phyloP scores from a whole-genome alignment of 2,888 invertebrate genomes.

The Yponomeuta cagnagella region DNA sequence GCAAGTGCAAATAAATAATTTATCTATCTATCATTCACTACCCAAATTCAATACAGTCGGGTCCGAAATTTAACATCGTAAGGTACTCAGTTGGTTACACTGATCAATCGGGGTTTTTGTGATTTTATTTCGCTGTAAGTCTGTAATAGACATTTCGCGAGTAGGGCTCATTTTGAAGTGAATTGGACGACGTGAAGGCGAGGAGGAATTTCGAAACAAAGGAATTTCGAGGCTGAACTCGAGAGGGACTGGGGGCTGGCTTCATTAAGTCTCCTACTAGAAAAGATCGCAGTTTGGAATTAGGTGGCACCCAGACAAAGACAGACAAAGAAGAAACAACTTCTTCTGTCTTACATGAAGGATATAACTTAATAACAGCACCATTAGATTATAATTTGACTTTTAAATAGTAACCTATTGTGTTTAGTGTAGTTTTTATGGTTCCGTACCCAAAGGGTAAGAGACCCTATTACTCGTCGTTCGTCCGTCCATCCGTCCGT shows the following conservation, averaged over 20 bases:
- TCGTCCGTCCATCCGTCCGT: too few species aligned
- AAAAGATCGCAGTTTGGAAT: slow-evolving; percentile 1
- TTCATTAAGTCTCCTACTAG: background rate
- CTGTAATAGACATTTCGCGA: background rate
- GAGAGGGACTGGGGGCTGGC: background rate
- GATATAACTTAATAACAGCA: background rate
- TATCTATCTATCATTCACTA: too few species aligned
- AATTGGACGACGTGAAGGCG: background rate
- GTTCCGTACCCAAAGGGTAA: too few species aligned
- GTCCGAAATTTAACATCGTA: too few species aligned
- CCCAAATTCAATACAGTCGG: too few species aligned
- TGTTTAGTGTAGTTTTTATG: too few species aligned
- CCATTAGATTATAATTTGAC: too few species aligned
- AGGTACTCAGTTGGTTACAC: too few species aligned
- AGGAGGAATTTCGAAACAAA: slow-evolving; percentile 4
- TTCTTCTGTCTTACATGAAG: background rate
- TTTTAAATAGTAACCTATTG: too few species aligned
- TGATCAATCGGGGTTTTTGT: too few species aligned
- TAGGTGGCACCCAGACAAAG: background rate
- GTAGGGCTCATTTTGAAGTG: background rate
- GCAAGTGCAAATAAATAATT: too few species aligned
- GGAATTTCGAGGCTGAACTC: slow-evolving; percentile 6
- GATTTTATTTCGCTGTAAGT: background rate
- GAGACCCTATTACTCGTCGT: too few species aligned
- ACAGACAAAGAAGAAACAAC: background rate